Evolutionary conservation across 2,888 invertebrate species (phyloP).

Genomic region (Xestia ashworthii): DNA sequence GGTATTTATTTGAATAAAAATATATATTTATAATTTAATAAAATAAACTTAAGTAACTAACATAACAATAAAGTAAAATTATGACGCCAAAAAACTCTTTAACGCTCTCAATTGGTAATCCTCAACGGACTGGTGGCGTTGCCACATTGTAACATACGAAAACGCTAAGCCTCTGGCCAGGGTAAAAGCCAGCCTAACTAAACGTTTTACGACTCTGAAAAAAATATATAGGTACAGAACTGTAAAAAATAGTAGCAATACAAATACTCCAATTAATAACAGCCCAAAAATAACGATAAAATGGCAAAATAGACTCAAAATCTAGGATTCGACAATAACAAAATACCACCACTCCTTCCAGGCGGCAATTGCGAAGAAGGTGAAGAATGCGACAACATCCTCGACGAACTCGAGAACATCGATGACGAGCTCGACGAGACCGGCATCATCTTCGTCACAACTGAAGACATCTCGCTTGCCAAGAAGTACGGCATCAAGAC

Average conservation of each 20-base stretch:
- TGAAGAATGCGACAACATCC: conserved; percentile 95
- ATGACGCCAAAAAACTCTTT: too few species aligned
- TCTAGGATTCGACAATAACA: background rate
- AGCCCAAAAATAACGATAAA: background rate
- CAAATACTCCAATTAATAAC: background rate
- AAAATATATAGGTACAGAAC: background rate
- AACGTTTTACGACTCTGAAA: background rate
- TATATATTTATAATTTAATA: too few species aligned
- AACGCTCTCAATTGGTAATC: too few species aligned
- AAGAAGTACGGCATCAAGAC: conserved; percentile 96
- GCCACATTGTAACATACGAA: too few species aligned
- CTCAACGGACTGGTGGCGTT: too few species aligned
- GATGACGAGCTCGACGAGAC: conserved; percentile 98
- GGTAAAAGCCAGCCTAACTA: too few species aligned
- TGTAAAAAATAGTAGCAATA: background rate
- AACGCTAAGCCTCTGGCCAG: too few species aligned
- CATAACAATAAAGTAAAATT: too few species aligned
- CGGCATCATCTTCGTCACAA: conserved; percentile 98
- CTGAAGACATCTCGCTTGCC: conserved; percentile 95
- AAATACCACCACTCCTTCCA: conserved; percentile 69
- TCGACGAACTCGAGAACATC: conserved; percentile 97
- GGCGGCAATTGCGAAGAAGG: conserved; percentile 97
- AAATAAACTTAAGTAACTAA: too few species aligned
- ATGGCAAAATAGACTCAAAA: too few species aligned
- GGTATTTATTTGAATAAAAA: too few species aligned